Evolutionary conservation across 2,888 invertebrate species (phyloP), one percentile per base, ranked within the genome.

Genomic region (Sthenelais limicola): DNA sequence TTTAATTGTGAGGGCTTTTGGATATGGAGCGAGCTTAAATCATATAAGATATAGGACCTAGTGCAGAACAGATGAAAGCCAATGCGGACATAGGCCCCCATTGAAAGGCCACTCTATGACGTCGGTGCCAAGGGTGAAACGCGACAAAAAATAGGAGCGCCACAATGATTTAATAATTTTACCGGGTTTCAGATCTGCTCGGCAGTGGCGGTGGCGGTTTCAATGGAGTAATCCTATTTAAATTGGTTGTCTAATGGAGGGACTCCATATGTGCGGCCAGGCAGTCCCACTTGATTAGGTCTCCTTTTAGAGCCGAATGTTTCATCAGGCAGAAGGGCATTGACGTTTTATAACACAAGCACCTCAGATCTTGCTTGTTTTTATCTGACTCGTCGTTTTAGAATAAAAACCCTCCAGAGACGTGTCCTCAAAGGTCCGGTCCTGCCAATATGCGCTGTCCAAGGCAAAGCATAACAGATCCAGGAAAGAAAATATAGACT

Each of bases 161-260:
- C 21, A 4, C 38, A 24, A 24, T 38, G 62, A 62, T 62, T 62
- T 62, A 62, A 62, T 62, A 62, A 62, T 38, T 62, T 35, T 38
- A 35, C 38, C 62, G 38, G 38, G 35, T 62, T 62, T 35, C 24
- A 62, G 62, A 18, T 62, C 38, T 18, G 38, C n/a, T 9, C 38
- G 62, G 62, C 21, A 26, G 38, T 5, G 38, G 38, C 38, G 21
- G 30, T 43, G 62, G 38, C 38, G 62, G 62, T 62, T 62, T 62
- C 38, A 33, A 62, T 62, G 62, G 62, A 62, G 62, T 62, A 38
- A 62, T 62, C 62, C 62, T 28, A 62, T 62, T 62, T 62, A 62
- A 62, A 38, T 62, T 62, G 62, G 62, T 35, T 62, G 62, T 62
- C 62, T 62, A 62, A 62, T 62, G 62, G 62, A 35, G 38, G 33